phyloP scores from a whole-genome alignment of 2,113 vertebrate species.

The Nerophis lumbriciformis region DNA sequence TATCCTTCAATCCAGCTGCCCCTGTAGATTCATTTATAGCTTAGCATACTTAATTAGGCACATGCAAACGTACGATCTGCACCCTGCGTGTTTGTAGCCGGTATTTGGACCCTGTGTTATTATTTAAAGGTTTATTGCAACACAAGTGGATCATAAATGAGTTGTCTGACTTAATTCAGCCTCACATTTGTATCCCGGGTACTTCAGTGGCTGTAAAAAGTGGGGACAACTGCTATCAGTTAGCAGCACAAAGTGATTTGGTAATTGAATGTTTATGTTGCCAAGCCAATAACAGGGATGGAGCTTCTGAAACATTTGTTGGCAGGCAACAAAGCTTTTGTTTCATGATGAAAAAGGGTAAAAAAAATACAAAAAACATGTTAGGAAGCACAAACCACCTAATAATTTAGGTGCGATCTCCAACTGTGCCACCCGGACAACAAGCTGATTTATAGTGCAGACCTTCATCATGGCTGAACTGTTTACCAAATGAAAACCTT shows the following conservation, averaged over 20 bases:
- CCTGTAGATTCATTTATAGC: constrained; percentile 38
- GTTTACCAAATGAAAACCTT: constrained; percentile 1
- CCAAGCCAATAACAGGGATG: background rate
- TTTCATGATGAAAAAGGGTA: constrained; percentile 3
- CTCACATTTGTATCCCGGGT: background rate
- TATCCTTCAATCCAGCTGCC: constrained; percentile 49
- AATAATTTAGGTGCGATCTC: constrained; percentile 33
- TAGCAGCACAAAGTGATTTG: constrained; percentile 1
- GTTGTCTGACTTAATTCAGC: background rate
- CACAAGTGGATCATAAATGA: constrained; percentile 2
- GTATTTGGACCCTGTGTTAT: constrained; percentile 11
- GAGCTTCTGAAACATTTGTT: background rate
- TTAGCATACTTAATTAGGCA: constrained; percentile 44
- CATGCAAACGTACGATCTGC: constrained; percentile 12
- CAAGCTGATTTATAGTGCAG: background rate
- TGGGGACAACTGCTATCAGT: constrained; percentile 1
- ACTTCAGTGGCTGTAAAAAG: background rate
- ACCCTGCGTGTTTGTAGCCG: constrained; percentile 13
- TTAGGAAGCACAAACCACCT: background rate
- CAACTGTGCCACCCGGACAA: constrained; percentile 32
- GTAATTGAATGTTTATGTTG: constrained; percentile 10
- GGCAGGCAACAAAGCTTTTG: background rate
- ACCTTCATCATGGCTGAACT: constrained; percentile 21
- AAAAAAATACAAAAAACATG: background rate
- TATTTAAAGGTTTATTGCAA: constrained; percentile 11